These are phyloP conservation scores for Sebastes fasciatus DNA, from an alignment of 2,113 vertebrate genomes.

Conservation along the genomic window DNA sequence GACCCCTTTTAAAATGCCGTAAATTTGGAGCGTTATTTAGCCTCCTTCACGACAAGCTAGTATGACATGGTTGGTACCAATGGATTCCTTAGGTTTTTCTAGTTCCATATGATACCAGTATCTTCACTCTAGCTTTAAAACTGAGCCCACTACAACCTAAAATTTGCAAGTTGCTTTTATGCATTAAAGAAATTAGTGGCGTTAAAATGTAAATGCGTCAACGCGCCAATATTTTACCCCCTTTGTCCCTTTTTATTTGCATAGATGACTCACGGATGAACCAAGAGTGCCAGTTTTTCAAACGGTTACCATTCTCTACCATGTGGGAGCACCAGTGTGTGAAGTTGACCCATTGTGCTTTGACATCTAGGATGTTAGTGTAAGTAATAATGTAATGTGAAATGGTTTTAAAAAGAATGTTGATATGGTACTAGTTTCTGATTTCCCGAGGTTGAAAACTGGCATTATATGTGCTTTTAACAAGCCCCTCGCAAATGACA, in stretches of 20 bases:
- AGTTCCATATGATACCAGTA: too few species aligned
- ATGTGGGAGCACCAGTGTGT: constrained; percentile 28
- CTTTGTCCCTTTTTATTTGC: neutral
- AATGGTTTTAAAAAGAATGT: neutral
- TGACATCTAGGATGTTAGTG: neutral
- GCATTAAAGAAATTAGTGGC: too few species aligned
- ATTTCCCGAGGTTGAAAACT: constrained; percentile 11
- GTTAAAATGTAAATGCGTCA: too few species aligned
- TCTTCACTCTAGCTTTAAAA: too few species aligned
- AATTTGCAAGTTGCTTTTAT: too few species aligned
- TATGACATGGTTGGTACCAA: too few species aligned
- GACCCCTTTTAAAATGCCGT: too few species aligned
- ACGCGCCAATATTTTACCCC: neutral
- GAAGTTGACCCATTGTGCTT: neutral
- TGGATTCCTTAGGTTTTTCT: too few species aligned
- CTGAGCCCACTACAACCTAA: too few species aligned
- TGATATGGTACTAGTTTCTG: neutral
- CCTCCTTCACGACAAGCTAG: too few species aligned
- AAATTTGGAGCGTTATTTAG: too few species aligned
- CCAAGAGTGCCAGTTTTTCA: neutral
- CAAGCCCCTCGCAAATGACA: neutral
- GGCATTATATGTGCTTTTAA: constrained; percentile 7
- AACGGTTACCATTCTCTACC: constrained; percentile 16
- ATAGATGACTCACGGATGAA: neutral
- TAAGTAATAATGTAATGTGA: neutral